Percentiles rank a stretch among this genome's conserved stretches.
These are phyloP conservation scores for Diarsia mendica DNA, from an alignment of 2,888 invertebrate genomes.

Conservation along the genomic window DNA sequence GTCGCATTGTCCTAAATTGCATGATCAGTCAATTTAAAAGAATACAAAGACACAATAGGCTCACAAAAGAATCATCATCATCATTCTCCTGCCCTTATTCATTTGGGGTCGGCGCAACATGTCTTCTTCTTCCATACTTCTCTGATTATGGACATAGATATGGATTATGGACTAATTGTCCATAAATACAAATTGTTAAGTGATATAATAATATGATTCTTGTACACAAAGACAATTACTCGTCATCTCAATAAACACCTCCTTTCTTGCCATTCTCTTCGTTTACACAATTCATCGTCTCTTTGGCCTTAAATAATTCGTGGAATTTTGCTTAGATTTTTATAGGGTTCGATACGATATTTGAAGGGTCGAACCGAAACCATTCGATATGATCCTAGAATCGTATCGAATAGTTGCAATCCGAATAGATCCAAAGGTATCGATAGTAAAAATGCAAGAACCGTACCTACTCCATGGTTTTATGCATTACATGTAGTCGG, in stretches of 20 bases:
- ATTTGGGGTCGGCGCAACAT: no score
- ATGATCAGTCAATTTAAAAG: neutral
- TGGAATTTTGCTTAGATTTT: neutral
- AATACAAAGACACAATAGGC: neutral
- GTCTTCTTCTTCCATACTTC: no score
- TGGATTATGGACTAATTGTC: no score
- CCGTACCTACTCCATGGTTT: neutral
- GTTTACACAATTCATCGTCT: no score
- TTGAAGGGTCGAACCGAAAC: neutral
- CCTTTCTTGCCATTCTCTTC: no score
- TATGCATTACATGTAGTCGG: slow-evolving; percentile 46
- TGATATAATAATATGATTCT: no score
- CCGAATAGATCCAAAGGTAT: neutral
- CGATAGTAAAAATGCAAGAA: neutral
- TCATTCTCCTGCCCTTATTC: no score
- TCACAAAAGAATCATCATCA: neutral
- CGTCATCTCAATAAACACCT: no score
- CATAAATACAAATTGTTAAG: no score
- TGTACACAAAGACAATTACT: no score
- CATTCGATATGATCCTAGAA: neutral
- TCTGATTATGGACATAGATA: no score
- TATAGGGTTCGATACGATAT: neutral
- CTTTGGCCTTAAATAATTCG: no score
- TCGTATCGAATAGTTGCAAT: neutral
- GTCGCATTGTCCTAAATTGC: neutral